These are phyloP conservation scores for Mustelus asterias DNA, from an alignment of 2,113 vertebrate genomes.

Conservation along the genomic window DNA sequence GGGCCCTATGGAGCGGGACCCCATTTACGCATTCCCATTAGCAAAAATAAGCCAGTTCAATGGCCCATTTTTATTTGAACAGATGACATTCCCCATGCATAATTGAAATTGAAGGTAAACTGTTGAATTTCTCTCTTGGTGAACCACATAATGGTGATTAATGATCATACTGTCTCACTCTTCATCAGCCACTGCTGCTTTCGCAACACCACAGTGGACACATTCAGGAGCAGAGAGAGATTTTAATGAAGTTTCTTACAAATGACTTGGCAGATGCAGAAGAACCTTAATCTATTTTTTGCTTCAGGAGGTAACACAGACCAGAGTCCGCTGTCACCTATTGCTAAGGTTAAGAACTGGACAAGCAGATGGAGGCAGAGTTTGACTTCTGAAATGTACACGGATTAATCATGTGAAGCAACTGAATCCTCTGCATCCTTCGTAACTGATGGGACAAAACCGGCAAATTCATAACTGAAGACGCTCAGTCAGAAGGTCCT, in stretches of 20 bases:
- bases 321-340: background rate
- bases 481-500: background rate
- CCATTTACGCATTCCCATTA: background rate
- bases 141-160: background rate
- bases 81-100: background rate
- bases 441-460: background rate
- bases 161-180: background rate
- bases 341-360: background rate
- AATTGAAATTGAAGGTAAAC: background rate
- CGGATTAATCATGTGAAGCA: background rate
- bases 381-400: background rate
- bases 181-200: background rate
- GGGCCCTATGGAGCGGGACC: background rate
- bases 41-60: background rate
- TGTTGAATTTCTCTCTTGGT: background rate
- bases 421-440: background rate
- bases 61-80: background rate
- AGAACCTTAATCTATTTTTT: background rate
- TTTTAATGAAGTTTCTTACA: background rate
- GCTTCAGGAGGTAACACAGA: background rate
- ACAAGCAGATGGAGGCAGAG: background rate
- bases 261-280: background rate
- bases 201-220: background rate
- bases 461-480: background rate
- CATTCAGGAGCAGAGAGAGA: background rate